These are phyloP conservation scores for Liasis olivaceus DNA, from an alignment of 2,797 vertebrate species.

Conservation along the genomic window DNA sequence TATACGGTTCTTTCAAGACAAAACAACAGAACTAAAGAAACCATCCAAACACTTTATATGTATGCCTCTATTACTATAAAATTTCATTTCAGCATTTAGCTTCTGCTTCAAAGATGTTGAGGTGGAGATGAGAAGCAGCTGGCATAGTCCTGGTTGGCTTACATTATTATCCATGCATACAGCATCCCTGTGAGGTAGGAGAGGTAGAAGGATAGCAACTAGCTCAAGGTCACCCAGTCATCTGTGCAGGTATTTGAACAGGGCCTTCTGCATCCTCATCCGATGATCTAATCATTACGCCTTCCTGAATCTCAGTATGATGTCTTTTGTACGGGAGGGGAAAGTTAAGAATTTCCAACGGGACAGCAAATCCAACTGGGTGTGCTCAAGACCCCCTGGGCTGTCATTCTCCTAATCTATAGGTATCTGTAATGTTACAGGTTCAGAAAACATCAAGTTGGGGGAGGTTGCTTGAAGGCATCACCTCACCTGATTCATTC, in stretches of 20 bases:
- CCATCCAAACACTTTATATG: not conserved
- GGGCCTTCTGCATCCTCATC: not conserved
- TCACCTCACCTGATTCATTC: not conserved
- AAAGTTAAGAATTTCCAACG: not conserved
- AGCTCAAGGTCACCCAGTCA: not conserved
- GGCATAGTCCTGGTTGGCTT: not conserved
- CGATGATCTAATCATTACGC: not conserved
- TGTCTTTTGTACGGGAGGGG: not conserved
- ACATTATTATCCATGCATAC: not conserved
- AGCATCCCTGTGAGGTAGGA: not conserved
- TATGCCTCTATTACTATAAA: not conserved
- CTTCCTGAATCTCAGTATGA: not conserved
- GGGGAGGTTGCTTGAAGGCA: not conserved
- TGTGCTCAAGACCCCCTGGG: too few species aligned
- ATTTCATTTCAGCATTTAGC: not conserved
- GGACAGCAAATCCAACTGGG: not conserved
- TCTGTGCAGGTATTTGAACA: not conserved
- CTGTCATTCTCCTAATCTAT: not conserved
- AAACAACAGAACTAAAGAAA: not conserved
- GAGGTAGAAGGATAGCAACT: not conserved
- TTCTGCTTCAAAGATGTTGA: not conserved
- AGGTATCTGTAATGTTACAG: not conserved
- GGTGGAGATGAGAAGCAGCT: not conserved
- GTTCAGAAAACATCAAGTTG: not conserved
- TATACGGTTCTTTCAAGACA: not conserved